Evolutionary conservation across 2,113 vertebrate genomes (phyloP).

Genomic region (Sinosuthora webbiana): DNA sequence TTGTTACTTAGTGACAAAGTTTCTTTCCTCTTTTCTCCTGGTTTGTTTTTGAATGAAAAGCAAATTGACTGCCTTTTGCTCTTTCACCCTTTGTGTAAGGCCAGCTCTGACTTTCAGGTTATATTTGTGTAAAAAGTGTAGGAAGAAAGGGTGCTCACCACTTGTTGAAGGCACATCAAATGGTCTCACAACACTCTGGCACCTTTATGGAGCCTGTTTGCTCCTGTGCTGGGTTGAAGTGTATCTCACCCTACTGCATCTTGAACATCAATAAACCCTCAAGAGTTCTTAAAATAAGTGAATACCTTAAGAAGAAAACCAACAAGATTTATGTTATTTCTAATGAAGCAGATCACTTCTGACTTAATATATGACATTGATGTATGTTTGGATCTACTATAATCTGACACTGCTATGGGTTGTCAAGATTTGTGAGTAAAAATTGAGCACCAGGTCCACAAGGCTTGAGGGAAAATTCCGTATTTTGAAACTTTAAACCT

Average conservation of each 20-base stretch:
- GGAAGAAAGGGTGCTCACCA: not conserved
- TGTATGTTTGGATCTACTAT: not conserved
- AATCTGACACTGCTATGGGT: not conserved
- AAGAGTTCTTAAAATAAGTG: not conserved
- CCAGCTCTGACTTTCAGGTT: not conserved
- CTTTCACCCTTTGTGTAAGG: not conserved
- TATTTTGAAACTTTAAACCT: not conserved
- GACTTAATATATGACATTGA: not conserved
- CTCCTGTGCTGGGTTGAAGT: not conserved
- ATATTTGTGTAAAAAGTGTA: not conserved
- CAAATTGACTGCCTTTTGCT: not conserved
- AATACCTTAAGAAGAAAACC: not conserved
- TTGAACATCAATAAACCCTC: not conserved
- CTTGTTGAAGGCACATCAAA: not conserved
- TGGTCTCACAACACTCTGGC: not conserved
- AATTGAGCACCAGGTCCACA: not conserved
- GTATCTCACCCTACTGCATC: not conserved
- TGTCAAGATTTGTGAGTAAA: not conserved
- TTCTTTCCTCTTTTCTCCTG: not conserved
- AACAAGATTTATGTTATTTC: not conserved
- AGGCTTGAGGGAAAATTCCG: not conserved
- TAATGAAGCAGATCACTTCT: not conserved
- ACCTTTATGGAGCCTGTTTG: not conserved
- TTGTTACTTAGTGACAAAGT: slow-evolving; percentile 11
- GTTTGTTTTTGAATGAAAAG: not conserved